A percentile compares a stretch with the other conserved stretches of the same genome.
phyloP scores from a whole-genome alignment of 1,140 invertebrate genomes.

The Anoplolepis gracilipes region DNA sequence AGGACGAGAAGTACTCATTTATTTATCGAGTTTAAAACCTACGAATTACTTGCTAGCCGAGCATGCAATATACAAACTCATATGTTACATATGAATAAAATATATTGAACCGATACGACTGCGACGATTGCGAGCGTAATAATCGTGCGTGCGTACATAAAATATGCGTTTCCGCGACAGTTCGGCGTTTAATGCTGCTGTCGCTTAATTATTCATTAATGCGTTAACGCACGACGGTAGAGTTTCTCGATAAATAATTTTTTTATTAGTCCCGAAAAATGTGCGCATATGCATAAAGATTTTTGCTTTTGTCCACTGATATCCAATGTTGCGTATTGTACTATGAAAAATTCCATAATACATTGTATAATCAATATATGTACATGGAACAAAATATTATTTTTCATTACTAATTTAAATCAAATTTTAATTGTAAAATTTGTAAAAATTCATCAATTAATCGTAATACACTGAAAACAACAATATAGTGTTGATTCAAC shows the following conservation, averaged over 20 bases:
- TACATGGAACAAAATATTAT: neutral
- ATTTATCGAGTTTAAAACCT: constrained; percentile 62
- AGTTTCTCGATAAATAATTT: constrained; percentile 17
- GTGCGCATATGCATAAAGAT: neutral
- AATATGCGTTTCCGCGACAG: constrained; percentile 31
- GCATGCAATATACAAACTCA: neutral
- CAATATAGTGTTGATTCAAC: too few species aligned
- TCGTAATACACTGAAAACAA: too few species aligned
- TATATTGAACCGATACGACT: constrained; percentile 40
- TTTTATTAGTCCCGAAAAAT: constrained; percentile 1
- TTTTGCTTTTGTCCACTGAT: neutral
- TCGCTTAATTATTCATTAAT: constrained; percentile 49
- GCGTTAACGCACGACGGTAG: neutral
- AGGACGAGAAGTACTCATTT: constrained; percentile 38
- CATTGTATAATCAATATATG: neutral
- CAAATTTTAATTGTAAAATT: too few species aligned
- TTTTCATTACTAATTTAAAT: too few species aligned
- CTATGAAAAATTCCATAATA: neutral
- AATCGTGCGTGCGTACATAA: constrained; percentile 22
- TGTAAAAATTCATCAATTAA: neutral
- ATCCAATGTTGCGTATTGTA: too few species aligned
- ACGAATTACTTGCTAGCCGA: constrained; percentile 31
- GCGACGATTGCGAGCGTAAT: constrained; percentile 28
- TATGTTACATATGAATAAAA: constrained; percentile 23
- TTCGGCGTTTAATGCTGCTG: constrained; percentile 17